Conservation (phyloP, 1,140 invertebrate species). For the Daktulosphaira vitifoliae region DNA sequence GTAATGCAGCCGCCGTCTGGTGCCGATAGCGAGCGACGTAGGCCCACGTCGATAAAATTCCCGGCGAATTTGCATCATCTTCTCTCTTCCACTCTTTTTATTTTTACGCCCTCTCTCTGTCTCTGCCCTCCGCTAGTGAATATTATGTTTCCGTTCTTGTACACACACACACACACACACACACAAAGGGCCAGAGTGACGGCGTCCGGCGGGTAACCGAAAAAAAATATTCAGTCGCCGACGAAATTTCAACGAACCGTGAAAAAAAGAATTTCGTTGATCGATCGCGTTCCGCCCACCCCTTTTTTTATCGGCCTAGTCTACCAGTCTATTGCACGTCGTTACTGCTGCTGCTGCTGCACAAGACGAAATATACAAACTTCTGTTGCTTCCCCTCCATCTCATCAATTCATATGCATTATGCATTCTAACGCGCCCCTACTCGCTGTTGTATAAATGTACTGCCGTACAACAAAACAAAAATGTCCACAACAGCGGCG, state of each 20-base stretch:
- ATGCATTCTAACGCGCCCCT: not conserved
- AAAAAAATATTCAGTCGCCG: not conserved
- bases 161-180: not conserved
- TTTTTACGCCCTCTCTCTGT: too few species aligned
- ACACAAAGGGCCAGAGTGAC: not conserved
- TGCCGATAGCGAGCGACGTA: constrained; percentile 24
- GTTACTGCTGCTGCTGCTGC: not conserved
- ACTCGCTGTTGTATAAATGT: too few species aligned
- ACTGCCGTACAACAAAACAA: too few species aligned
- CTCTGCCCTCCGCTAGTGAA: too few species aligned
- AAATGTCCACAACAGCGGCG: too few species aligned
- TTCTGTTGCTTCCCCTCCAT: not conserved
- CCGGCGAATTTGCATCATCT: constrained; percentile 33
- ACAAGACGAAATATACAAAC: constrained; percentile 6
- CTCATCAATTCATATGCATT: not conserved
- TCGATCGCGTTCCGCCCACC: constrained; percentile 18
- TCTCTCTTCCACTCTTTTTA: constrained; percentile 1
- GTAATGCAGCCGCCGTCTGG: constrained; percentile 38
- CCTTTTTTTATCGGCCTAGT: constrained; percentile 9
- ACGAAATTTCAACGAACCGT: constrained; percentile 3
- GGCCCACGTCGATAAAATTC: constrained; percentile 32
- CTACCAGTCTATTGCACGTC: not conserved
- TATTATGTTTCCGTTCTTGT: not conserved
- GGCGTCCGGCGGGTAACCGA: constrained; percentile 19
- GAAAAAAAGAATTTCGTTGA: constrained; percentile 32